Evolutionary conservation across 1,140 invertebrate species (phyloP), one percentile per base, ranked within the genome.

Genomic region (Bicyclus anynana): DNA sequence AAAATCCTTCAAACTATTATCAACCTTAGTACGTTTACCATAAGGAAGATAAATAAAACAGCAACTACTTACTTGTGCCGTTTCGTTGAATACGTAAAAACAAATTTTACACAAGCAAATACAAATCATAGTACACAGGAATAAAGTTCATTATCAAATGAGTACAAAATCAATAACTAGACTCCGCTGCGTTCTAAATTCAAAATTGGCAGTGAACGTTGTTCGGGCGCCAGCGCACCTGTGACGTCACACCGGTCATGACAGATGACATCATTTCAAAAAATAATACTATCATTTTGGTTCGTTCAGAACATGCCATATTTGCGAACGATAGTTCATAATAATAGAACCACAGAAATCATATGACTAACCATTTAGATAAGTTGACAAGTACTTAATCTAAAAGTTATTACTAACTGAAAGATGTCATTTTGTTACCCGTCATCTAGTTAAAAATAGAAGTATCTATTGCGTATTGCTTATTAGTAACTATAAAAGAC

Each of bases 141-240:
- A 50, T 62, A 62, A 17, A 49, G 65, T 60, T 40, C 13, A 40
- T 4, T 38, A 29, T 59, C 18, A 13, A 9, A 5, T 62, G 18
- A 50, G 29, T 20, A 35, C 6, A 44, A 49, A 58, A 51, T 66
- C 59, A 55, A 55, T 55, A 55, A 62, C 14, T 29, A 51, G 40
- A 26, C 47, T 61, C 6, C 42, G 58, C 47, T 61, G 10, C 42
- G 58, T 61, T 75, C 64, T 66, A 69, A 65, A 65, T 75, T 72
- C 53, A 59, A 76, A 77, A 76, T 77, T 76, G 53, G 68, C 68
- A 62, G 60, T 64, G 58, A 71, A 71, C 67, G 59, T 66, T 61
- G 54, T 57, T n/a, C 68, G 38, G 69, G 76, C 80, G 76, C 75
- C 71, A 56, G 73, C 66, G 69, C 74, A 75, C 50, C 67, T 73